phyloP scores from a whole-genome alignment of 2,888 invertebrate species.

The Acanthoscelides obtectus region DNA sequence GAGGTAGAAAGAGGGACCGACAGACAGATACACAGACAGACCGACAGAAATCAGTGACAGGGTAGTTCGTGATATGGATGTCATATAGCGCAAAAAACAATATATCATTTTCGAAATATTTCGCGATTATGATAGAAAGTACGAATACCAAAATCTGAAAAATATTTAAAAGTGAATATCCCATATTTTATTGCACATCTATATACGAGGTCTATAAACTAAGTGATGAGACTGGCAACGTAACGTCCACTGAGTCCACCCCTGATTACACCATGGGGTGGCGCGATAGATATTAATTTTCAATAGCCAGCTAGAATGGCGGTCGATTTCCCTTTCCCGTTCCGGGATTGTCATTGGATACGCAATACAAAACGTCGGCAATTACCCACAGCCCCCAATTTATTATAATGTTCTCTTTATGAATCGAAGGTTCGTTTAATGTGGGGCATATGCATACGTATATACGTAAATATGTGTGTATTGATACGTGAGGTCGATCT shows the following conservation, averaged over 20 bases:
- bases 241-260: background rate
- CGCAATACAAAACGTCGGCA: conserved; percentile 25
- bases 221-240: too few relatives aligned
- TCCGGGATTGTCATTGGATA: conserved; percentile 26
- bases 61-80: too few relatives aligned
- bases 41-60: too few relatives aligned
- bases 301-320: conserved; percentile 10
- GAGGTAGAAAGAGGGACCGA: too few relatives aligned
- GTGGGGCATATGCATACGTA: background rate
- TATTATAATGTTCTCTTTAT: conserved; percentile 26
- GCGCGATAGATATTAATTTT: background rate
- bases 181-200: too few relatives aligned
- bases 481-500: conserved; percentile 3
- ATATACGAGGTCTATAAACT: too few relatives aligned
- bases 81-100: too few relatives aligned
- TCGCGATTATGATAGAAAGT: too few relatives aligned
- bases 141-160: too few relatives aligned
- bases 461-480: background rate
- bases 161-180: too few relatives aligned
- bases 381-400: conserved; percentile 29
- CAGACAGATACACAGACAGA: too few relatives aligned
- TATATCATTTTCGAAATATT: too few relatives aligned
- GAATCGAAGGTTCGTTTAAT: background rate
- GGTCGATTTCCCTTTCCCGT: conserved; percentile 14
- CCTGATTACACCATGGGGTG: background rate